Evolutionary conservation across 2,797 vertebrate genomes (phyloP).

Genomic region (Sitta carolinensis): DNA sequence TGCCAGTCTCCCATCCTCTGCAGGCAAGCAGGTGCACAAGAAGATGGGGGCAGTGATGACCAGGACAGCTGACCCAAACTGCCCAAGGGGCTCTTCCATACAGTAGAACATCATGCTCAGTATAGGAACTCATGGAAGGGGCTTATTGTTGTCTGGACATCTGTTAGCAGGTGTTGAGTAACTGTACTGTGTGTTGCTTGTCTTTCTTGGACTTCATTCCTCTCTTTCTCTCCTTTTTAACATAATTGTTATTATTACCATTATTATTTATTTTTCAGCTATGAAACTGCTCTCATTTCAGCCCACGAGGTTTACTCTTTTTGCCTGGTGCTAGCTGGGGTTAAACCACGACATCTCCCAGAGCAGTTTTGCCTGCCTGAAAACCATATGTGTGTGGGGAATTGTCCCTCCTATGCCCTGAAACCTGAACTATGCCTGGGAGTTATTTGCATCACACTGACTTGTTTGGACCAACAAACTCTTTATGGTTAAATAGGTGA

Average conservation of each 20-base stretch:
- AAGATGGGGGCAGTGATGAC: not conserved
- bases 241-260: not conserved
- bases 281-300: not conserved
- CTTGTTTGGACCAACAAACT: not conserved
- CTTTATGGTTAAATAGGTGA: too few relatives aligned
- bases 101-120: not conserved
- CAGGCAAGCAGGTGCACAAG: not conserved
- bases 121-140: fast-evolving
- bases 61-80: not conserved
- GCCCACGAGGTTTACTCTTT: not conserved
- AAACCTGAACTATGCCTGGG: not conserved
- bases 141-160: not conserved
- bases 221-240: not conserved
- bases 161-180: not conserved
- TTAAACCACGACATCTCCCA: not conserved
- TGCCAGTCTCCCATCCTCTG: not conserved
- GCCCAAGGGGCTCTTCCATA: not conserved
- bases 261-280: not conserved
- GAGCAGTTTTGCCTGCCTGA: not conserved
- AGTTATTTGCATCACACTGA: not conserved
- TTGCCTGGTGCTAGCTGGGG: not conserved
- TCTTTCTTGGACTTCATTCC: not conserved
- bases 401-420: fast-evolving
- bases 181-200: not conserved
- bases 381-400: fast-evolving